Base-by-base conservation (phyloP, 2,797 vertebrate species). In the Enoplosus armatus region DNA sequence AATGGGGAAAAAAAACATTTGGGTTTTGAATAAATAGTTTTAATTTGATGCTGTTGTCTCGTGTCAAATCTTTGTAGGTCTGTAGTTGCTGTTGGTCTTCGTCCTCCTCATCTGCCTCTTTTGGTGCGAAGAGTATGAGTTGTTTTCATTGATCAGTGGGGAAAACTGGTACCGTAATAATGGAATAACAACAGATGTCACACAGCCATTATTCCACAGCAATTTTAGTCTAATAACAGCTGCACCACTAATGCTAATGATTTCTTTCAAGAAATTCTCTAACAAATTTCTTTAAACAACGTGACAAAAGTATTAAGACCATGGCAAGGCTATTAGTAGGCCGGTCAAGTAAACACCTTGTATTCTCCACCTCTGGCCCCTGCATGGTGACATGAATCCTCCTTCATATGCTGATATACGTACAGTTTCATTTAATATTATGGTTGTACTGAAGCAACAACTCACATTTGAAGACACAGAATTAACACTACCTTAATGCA, bases 121-220 rank as follows among this genome's bases (percentile, higher is more conserved):
- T 69, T 26, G 41, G 58, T 61, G 14, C 12, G 14, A 65, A 58
- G 59, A 67, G 63, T 14, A 24, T 8, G 29, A 69, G 47, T 69
- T 73, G 60, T 80, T 70, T 65, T 66, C n/a, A 33, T 41, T 58
- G 47, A 72, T 72, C 72, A 72, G n/a, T 29, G 39, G 41, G 29
- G 53, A 15, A 79, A 84, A 75, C 72, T 70, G 50, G 37, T 60
- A 39, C 26, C 27, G 20, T 71, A 59, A 76, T 72, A 83, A 67
- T 72, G 66, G 71, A 81, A 75, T 59, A 84, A 73, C 71, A 84
- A 47, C 82, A 82, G 69, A 82, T 82, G 72, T 82, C 69, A 74
- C 18, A 31, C 53, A 26, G 56, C 27, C 45, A 68, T 79, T 74
- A 65, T 75, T 75, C 71, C 10, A 7, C 48, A 68, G 65, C 73